Percentiles rank a stretch among this genome's conserved stretches.
Conservation (phyloP, 2,888 invertebrate species). For the Tortrix viridana region DNA sequence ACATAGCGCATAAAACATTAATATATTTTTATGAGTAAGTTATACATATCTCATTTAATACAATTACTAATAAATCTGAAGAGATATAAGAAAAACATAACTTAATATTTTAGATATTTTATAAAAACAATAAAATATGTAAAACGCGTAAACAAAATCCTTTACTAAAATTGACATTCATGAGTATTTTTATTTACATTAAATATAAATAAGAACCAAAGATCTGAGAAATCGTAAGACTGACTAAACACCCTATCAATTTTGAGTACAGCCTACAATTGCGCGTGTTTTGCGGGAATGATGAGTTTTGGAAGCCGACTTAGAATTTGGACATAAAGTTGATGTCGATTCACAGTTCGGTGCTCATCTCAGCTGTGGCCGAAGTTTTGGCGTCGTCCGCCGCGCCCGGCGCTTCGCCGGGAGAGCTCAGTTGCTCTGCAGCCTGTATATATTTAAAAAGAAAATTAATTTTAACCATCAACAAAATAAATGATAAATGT, state of each 20-base stretch:
- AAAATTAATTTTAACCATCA: background rate
- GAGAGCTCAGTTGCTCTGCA: conserved; percentile 78
- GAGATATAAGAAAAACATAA: background rate
- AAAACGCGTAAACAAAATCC: background rate
- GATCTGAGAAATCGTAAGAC: no score
- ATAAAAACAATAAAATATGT: conserved; percentile 7
- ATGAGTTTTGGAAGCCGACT: conserved; percentile 5
- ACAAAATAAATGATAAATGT: background rate
- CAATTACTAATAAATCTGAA: conserved; percentile 1
- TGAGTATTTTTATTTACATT: conserved; percentile 15
- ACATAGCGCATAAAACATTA: conserved; percentile 5
- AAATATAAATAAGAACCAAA: no score
- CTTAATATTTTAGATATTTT: background rate
- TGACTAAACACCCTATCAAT: no score
- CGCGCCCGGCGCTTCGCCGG: conserved; percentile 50
- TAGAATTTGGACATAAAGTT: conserved; percentile 1
- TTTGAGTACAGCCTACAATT: background rate
- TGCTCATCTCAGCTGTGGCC: conserved; percentile 86
- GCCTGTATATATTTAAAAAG: conserved; percentile 54
- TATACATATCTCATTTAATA: background rate
- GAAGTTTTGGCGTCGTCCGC: conserved; percentile 58
- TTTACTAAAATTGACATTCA: background rate
- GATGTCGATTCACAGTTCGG: conserved; percentile 81
- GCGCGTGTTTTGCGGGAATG: background rate
- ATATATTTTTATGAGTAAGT: background rate